phyloP scores from a whole-genome alignment of 2,113 vertebrate species.

The Lepus timidus region DNA sequence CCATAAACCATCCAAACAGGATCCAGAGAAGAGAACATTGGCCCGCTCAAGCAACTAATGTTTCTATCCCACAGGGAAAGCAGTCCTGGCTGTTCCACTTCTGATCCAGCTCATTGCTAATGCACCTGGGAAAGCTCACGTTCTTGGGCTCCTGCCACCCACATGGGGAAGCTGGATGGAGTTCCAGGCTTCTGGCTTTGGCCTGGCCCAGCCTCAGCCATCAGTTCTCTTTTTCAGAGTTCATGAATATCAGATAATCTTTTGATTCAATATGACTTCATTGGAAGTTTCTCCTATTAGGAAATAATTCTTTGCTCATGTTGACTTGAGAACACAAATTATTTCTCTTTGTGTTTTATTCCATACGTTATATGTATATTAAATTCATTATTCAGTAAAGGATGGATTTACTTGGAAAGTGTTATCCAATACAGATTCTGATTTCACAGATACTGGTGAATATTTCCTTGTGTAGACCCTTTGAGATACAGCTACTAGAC shows the following conservation, averaged over 20 bases:
- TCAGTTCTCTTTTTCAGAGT: background rate
- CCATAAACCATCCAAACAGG: background rate
- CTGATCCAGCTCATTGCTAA: too few species aligned
- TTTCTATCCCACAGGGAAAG: background rate
- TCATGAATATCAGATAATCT: conserved; percentile 6
- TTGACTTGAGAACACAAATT: conserved; percentile 42
- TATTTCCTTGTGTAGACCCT: background rate
- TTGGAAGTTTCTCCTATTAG: background rate
- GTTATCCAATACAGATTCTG: background rate
- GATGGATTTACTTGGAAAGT: conserved; percentile 12
- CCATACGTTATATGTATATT: background rate
- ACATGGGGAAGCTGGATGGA: too few species aligned
- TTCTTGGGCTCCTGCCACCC: too few species aligned
- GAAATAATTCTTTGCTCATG: conserved; percentile 41
- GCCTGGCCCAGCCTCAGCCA: too few species aligned
- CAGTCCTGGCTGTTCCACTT: background rate
- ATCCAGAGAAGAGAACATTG: background rate
- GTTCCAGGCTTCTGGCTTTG: too few species aligned
- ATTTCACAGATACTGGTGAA: background rate
- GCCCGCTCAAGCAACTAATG: background rate
- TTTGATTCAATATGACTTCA: conserved; percentile 36
- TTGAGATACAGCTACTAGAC: background rate
- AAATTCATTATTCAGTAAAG: conserved; percentile 24
- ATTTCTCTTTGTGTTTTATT: conserved; percentile 10
- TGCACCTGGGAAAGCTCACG: too few species aligned